These are phyloP conservation scores for Gymnocephalus cernua DNA, from an alignment of 2,113 vertebrate genomes.

Conservation along the genomic window DNA sequence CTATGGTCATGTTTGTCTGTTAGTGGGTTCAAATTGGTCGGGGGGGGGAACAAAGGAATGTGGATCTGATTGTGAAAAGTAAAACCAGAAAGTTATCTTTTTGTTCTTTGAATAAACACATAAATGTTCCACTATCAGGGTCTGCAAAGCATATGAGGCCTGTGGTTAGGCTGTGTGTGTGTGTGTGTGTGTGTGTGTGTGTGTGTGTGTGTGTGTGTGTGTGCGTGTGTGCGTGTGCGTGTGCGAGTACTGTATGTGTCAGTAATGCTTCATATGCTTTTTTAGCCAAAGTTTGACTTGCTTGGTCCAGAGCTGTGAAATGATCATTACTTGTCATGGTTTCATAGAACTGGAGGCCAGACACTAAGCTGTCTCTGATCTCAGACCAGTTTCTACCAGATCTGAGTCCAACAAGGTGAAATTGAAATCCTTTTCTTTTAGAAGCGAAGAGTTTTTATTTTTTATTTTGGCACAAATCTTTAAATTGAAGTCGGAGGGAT, in stretches of 20 bases:
- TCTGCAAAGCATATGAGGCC: slow-evolving; percentile 65
- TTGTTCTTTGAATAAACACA: slow-evolving; percentile 45
- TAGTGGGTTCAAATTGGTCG: slow-evolving; percentile 24
- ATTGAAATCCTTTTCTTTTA: slow-evolving; percentile 30
- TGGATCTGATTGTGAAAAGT: slow-evolving; percentile 42
- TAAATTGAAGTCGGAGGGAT: slow-evolving; percentile 19
- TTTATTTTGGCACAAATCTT: background rate
- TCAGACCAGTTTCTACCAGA: slow-evolving; percentile 58
- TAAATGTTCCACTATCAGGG: slow-evolving; percentile 72
- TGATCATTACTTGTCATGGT: slow-evolving; percentile 35
- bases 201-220: background rate
- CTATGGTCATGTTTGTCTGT: background rate
- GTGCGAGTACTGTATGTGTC: background rate
- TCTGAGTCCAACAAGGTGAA: slow-evolving; percentile 30
- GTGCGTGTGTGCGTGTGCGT: background rate
- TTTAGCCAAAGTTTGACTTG: slow-evolving; percentile 56
- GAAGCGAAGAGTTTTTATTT: too few species aligned
- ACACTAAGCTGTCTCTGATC: slow-evolving; percentile 53
- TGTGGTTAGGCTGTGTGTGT: slow-evolving; percentile 40
- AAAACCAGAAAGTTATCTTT: slow-evolving; percentile 6
- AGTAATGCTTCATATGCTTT: slow-evolving; percentile 54
- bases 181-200: slow-evolving; percentile 24
- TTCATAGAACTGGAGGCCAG: slow-evolving; percentile 54
- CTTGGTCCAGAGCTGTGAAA: slow-evolving; percentile 63
- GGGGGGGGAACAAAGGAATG: slow-evolving; percentile 48